phyloP scores from a whole-genome alignment of 2,113 vertebrate genomes.

The Nannospalax galili region DNA sequence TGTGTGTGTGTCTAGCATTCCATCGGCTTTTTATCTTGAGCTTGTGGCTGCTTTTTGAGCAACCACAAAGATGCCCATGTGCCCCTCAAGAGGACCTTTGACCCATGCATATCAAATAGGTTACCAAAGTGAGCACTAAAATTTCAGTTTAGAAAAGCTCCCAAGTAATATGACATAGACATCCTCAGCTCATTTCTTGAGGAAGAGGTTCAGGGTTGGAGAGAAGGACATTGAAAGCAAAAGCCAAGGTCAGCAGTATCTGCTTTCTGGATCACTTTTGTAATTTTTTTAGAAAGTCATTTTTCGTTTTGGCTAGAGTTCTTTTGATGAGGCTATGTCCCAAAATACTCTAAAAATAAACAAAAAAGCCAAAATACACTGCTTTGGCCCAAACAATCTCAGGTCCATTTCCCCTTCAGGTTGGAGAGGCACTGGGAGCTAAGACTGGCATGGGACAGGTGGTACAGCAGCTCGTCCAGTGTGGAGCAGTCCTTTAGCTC shows the following conservation, averaged over 20 bases:
- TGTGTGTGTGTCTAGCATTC: not conserved
- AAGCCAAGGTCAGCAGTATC: not conserved
- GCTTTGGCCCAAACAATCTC: not conserved
- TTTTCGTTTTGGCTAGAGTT: not conserved
- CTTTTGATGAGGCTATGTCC: not conserved
- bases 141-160: not conserved
- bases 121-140: not conserved
- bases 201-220: not conserved
- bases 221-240: not conserved
- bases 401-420: not conserved
- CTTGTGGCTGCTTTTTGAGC: not conserved
- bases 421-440: not conserved
- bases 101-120: not conserved
- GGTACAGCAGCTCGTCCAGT: not conserved
- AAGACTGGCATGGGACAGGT: not conserved
- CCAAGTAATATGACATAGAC: not conserved
- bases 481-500: not conserved
- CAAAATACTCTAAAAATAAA: slow-evolving; percentile 28
- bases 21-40: not conserved
- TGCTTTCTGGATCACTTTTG: not conserved
- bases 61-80: not conserved
- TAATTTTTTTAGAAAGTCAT: not conserved
- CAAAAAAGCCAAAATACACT: not conserved
- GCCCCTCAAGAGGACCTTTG: not conserved
- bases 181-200: not conserved